Base-by-base conservation (phyloP, 2,797 vertebrate species). In the Galaxias olidus region DNA sequence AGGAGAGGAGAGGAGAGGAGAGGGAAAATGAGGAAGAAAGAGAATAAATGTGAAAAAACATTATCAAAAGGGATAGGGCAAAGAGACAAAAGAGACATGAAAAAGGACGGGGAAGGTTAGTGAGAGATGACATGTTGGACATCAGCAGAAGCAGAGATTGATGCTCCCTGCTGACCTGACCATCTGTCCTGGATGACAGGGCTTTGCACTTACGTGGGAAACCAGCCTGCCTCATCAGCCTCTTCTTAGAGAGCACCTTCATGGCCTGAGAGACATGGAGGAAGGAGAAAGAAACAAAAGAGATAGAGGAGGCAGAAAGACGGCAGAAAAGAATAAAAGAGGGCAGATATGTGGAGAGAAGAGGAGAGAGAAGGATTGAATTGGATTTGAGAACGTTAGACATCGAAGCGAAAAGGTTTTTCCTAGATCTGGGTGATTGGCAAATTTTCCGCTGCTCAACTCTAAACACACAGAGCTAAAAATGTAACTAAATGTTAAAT, bases 221-320 rank as follows among this genome's bases (percentile, higher is more conserved):
- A 61, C 97, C 97, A 0, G 97, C 97, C 86, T 98, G 97, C 61
- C 97, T 93, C 93, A 98, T 95, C 89, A 99, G 90, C 87, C 94
- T 96, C 91, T 94, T 98, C 86, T 99, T 99, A 78, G 97, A 99
- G 79, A 98, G 90, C 75, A 98, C 96, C 84, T 99, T 99, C 97
- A 99, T 99, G 72, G 97, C 97, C 97, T 99, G 83, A 55, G 82
- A 52, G 61, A 10, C 50, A 3, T 15, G 47, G 61, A 59, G 69
- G 42, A 53, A 67, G 61, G 65, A 73, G 42, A 46, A 69, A 69
- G 40, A 68, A 55, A 19, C 50, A 66, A 69, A 41, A 59, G 70
- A 65, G 59, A 59, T 59, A 80, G 64, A 60, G 68, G 65, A 66
- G n/a, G 40, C 5, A 59, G 63, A 68, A 13, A 48, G 41, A 30